Evolutionary conservation across 1,140 invertebrate genomes (phyloP), one percentile per base, ranked within the genome.

Genomic region (Diorhabda sublineata): DNA sequence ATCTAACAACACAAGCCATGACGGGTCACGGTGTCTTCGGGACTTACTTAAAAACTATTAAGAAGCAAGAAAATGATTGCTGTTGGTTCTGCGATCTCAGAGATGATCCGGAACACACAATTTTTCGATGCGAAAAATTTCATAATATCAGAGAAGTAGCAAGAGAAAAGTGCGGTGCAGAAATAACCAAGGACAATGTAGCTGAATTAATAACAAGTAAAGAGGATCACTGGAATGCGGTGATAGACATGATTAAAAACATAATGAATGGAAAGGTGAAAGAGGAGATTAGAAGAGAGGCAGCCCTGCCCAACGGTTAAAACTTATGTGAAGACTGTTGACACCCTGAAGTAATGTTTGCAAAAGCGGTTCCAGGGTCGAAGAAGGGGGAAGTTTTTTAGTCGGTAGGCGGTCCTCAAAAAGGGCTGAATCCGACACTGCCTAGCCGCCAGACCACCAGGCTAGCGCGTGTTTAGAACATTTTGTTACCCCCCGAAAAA

Each of bases 21-120:
- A 67, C 67, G 11, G 70, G 65, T 4, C 70, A 74, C 63, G 68
- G 72, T n/a, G 11, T 45, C 3, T 74, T 69, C 57, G 45, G 64
- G 5, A 64, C 59, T 6, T 68, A 62, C 42, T 11, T 62, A 11
- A 5, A 4, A 7, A 7, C 4, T 9, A 62, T 62, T 62, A 42
- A 43, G 5, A 68, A 68, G 42, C 5, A 8, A 3, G 41, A 45
- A 52, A 52, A 43, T 45, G 45, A 61, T 11, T 5, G 11, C 9
- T 68, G 67, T 45, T 61, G n/a, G 44, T 62, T 41, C 45, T 68
- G 67, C 59, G 26, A 8, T 9, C 45, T 6, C 4, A 26, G 11
- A 0, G 67, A 68, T 47, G 52, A 7, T 2, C 7, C 60, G 8
- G 67, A 68, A 9, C 67, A 68, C 45, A 62, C 59, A 5, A 5